A percentile compares a stretch with the other conserved stretches of the same genome.
These are phyloP conservation scores for Triplophysa rosa DNA, from an alignment of 2,113 vertebrate species.

Conservation along the genomic window DNA sequence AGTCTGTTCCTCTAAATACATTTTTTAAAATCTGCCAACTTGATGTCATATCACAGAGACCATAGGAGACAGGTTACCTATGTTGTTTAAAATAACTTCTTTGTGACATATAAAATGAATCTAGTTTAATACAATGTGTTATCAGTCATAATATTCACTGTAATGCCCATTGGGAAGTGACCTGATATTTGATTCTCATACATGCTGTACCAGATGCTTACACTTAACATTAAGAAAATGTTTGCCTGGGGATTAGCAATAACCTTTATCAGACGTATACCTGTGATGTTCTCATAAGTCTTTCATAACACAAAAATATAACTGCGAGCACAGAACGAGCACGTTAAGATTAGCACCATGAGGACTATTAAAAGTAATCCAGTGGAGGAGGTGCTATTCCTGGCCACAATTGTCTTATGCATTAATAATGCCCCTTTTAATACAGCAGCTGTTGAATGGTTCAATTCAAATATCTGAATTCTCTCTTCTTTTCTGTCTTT, in stretches of 20 bases:
- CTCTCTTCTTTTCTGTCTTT: constrained; percentile 42
- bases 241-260: neutral
- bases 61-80: neutral
- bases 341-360: neutral
- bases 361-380: neutral
- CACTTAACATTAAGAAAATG: neutral
- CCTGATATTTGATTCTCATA: neutral
- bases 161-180: neutral
- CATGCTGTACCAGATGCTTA: neutral
- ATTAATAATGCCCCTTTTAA: constrained; percentile 26
- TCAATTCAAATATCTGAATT: constrained; percentile 26
- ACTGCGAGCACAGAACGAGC: neutral
- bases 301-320: constrained; percentile 23
- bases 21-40: too few relatives aligned
- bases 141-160: neutral
- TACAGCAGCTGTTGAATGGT: constrained; percentile 21
- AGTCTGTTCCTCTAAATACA: too few relatives aligned
- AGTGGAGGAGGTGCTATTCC: constrained; percentile 12
- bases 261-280: neutral
- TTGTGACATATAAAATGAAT: neutral
- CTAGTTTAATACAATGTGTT: neutral
- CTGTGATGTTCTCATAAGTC: neutral
- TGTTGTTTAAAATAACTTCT: neutral
- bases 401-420: constrained; percentile 18
- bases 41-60: too few relatives aligned